phyloP scores from a whole-genome alignment of 2,888 invertebrate genomes.

The Tenthredo distinguenda region DNA sequence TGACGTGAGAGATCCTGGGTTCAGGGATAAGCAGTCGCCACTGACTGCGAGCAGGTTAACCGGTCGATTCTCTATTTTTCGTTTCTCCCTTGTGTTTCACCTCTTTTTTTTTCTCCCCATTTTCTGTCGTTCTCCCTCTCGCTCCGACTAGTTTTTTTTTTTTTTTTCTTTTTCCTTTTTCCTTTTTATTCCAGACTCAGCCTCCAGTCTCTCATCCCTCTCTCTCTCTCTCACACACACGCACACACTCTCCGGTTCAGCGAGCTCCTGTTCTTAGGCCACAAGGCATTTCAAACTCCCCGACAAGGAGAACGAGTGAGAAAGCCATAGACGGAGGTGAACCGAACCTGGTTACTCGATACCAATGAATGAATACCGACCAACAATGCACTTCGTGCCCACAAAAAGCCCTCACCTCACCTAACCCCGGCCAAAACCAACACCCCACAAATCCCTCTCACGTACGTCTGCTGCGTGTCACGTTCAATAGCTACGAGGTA shows the following conservation, averaged over 20 bases:
- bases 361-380: conserved; percentile 72
- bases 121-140: conserved; percentile 31
- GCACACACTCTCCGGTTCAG: background rate
- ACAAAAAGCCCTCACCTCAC: conserved; percentile 58
- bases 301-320: background rate
- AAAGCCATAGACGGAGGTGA: conserved; percentile 6
- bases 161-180: background rate
- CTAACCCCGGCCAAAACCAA: conserved; percentile 58
- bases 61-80: conserved; percentile 68
- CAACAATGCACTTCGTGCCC: conserved; percentile 63
- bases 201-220: background rate
- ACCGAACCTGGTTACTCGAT: conserved; percentile 68
- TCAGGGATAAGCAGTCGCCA: conserved; percentile 58
- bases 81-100: conserved; percentile 54
- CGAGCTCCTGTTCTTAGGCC: conserved; percentile 10
- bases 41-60: conserved; percentile 69
- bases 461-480: conserved; percentile 60
- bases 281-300: background rate
- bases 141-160: background rate
- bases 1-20: conserved; percentile 42
- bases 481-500: conserved; percentile 63
- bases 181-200: background rate
- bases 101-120: conserved; percentile 42
- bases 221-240: background rate
- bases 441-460: conserved; percentile 54